phyloP scores from a whole-genome alignment of 2,113 vertebrate species.

The Macquaria ambigua region DNA sequence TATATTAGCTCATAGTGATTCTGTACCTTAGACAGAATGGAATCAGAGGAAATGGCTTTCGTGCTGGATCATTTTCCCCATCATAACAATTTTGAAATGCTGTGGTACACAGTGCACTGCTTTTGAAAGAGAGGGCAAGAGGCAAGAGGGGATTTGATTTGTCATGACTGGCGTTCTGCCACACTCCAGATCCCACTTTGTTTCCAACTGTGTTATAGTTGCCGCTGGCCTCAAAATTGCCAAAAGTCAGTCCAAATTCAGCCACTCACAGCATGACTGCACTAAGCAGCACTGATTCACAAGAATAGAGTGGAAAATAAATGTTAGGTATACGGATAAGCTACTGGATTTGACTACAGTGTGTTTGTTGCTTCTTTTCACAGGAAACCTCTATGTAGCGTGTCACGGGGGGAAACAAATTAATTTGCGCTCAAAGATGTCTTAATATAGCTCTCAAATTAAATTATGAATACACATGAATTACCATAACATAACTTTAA shows the following conservation, averaged over 20 bases:
- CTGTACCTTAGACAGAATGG: not conserved
- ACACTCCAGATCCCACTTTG: not conserved
- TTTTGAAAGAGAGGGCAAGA: not conserved
- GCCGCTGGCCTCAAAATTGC: not conserved
- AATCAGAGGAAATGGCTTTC: not conserved
- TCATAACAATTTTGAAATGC: not conserved
- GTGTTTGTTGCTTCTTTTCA: not conserved
- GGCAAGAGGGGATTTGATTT: conserved; percentile 3
- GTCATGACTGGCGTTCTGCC: not conserved
- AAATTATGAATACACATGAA: not conserved
- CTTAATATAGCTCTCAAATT: too few relatives aligned
- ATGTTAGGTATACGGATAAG: not conserved
- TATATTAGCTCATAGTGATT: not conserved
- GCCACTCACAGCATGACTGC: not conserved
- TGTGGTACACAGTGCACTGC: not conserved
- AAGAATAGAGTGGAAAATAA: not conserved
- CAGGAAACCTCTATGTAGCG: not conserved
- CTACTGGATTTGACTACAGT: not conserved
- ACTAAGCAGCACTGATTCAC: not conserved
- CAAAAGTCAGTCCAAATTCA: not conserved
- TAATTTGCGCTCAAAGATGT: too few relatives aligned
- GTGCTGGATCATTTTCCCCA: not conserved
- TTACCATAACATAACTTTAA: not conserved
- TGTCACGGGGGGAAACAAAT: too few relatives aligned
- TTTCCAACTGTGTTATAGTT: not conserved